phyloP scores from a whole-genome alignment of 2,113 vertebrate genomes.

The Heloderma charlesbogerti region DNA sequence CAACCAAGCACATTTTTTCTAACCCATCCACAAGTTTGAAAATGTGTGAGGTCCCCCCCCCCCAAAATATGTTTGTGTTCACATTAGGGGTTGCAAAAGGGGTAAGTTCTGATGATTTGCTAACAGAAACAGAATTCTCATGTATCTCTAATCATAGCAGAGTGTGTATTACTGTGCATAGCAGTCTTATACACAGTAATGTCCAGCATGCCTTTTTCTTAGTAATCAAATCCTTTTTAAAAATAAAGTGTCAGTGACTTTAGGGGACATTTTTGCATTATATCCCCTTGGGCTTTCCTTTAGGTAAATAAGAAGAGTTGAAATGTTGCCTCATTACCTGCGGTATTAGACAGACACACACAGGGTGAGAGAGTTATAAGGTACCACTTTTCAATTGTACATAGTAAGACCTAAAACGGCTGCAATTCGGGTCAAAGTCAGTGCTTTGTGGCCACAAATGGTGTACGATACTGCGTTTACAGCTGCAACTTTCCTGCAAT shows the following conservation, averaged over 20 bases:
- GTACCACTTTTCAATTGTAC: constrained; percentile 1
- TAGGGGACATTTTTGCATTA: neutral
- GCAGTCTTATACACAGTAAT: neutral
- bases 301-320: neutral
- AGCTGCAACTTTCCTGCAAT: too few species aligned
- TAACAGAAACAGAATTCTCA: too few species aligned
- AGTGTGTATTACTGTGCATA: constrained; percentile 5
- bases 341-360: neutral
- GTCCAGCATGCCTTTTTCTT: constrained; percentile 2
- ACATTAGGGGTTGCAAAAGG: too few species aligned
- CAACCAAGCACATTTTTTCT: too few species aligned
- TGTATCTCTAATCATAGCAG: too few species aligned
- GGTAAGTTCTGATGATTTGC: too few species aligned
- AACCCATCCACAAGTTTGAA: too few species aligned
- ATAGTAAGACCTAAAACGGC: neutral
- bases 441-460: too few species aligned
- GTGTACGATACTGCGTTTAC: too few species aligned
- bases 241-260: constrained; percentile 16
- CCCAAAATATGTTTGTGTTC: too few species aligned
- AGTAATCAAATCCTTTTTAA: neutral
- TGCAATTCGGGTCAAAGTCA: too few species aligned
- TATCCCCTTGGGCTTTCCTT: constrained; percentile 31
- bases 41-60: too few species aligned
- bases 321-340: constrained; percentile 32
- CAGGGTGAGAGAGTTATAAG: neutral